Evolutionary conservation across 2,888 invertebrate genomes (phyloP), one percentile per base, ranked within the genome.

Genomic region (Drosophila anceps): DNA sequence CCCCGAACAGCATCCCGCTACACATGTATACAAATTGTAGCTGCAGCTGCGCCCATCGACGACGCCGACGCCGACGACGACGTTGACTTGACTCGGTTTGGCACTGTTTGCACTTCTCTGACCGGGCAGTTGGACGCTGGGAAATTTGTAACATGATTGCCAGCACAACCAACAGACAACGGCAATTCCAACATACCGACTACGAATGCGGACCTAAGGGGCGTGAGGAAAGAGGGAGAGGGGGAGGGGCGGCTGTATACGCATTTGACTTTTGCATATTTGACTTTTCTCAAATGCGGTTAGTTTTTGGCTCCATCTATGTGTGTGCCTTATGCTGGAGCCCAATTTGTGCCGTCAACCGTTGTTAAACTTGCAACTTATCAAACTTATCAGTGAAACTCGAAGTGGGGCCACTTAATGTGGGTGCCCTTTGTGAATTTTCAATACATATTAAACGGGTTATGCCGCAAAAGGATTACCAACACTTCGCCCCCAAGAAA

Each of bases 241-340:
- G n/a, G 54, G 27, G 13, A n/a, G 31, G 18, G 18, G 9, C 18
- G 9, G 2, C 15, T 2, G 44, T 54, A 33, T 43, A 80, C 77
- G 81, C 89, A 84, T 90, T 88, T 85, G 84, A 88, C 84, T 90
- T 89, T 90, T 90, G 90, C 90, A 88, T 80, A 89, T 90, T 90
- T 88, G 90, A 90, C 81, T 84, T 76, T 77, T 81, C 67, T 67
- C 67, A 81, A 80, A 70, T 82, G 81, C 67, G 78, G 83, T 81
- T 73, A 79, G 65, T 68, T 61, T 61, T 18, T 37, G 27, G 18
- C 27, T 35, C 13, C n/a, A 12, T 43, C 18, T 39, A 8, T 44
- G 35, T 12, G 27, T 20, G 18, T 10, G 53, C 54, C 70, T 78
- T 63, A 66, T 74, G 74, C 41, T 50, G 37, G 55, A 43, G 61